Base-by-base conservation (phyloP, 1,140 invertebrate species). In the Plectrocnemia conspersa region DNA sequence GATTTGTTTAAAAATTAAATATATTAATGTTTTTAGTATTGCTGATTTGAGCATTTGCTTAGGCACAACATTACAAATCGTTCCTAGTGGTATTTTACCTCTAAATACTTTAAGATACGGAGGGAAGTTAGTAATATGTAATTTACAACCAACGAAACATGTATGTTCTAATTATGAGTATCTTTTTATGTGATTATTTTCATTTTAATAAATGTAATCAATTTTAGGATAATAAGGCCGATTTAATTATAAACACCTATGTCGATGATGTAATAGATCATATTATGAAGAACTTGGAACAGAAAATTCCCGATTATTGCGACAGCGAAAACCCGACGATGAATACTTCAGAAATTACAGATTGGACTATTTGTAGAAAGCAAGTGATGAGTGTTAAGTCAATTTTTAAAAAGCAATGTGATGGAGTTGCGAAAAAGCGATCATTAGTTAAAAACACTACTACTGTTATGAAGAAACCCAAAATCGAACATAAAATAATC, bases 141-240 rank as follows among this genome's bases (percentile, higher is more conserved):
- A 99, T 76, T 77, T 99, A 23, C 97, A 99, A 73, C 84, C 89
- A 29, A 99, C 96, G 13, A 97, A 97, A 81, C 89, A 95, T 78
- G 91, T 92, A 79, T 81, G 79, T 76, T 49, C n/a, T n/a, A n/a
- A n/a, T n/a, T n/a, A n/a, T n/a, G n/a, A n/a, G n/a, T n/a, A n/a
- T n/a, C n/a, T n/a, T n/a, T n/a, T n/a, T n/a, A n/a, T n/a, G n/a
- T n/a, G n/a, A n/a, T n/a, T n/a, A n/a, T n/a, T n/a, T n/a, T 58
- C 40, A 47, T 54, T 16, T 44, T 19, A 54, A 54, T 35, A 44
- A 41, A 27, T 24, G 56, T 41, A 33, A 57, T 45, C 62, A 46
- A 42, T 15, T 70, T 83, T 64, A 93, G 87, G 92, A 98, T 65
- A 91, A 89, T 64, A 91, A 93, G 74, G 89, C 91, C 22, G 85